Evolutionary conservation across 2,888 invertebrate genomes (phyloP), one percentile per base, ranked within the genome.

Genomic region (Spialia ferax): DNA sequence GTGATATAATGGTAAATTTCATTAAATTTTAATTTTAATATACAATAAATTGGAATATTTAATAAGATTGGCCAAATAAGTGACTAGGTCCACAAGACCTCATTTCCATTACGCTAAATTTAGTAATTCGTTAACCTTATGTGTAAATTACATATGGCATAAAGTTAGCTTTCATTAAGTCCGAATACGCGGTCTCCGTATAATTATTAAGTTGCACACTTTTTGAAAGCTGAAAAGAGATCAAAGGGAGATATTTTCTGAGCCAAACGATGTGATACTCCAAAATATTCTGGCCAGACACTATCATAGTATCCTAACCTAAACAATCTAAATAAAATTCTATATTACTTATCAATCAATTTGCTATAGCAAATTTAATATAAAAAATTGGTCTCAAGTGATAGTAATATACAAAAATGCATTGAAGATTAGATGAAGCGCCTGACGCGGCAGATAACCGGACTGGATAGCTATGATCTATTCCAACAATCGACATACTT

Each of bases 111-210:
- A 92, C 85, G 88, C 92, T 92, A 92, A 91, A 89, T 93, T 93
- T 93, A 93, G 92, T 92, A 93, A 93, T 93, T 93, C 93, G 93
- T 93, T 91, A 93, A 91, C 89, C 92, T 93, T 93, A 93, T 91
- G 92, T 92, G 82, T 89, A 89, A 93, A 92, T 92, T 93, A 93
- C 93, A 86, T 93, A 93, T 93, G 93, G 93, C 93, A 93, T 93
- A 92, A 90, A 91, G 89, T 93, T 91, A 91, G 92, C 93, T 93
- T 93, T 92, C 93, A 92, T 92, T 91, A 93, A 92, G 91, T 93
- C 88, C 87, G 85, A 87, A 83, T 77, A 87, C 82, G 84, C 88
- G 89, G 89, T 89, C 89, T 85, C 86, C 73, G 76, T 85, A 85
- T 85, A 88, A 87, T 88, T 86, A 91, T 92, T 91, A 91, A 92